These are phyloP conservation scores for Parnassius orleans DNA, from an alignment of 2,888 invertebrate genomes.

Conservation along the genomic window DNA sequence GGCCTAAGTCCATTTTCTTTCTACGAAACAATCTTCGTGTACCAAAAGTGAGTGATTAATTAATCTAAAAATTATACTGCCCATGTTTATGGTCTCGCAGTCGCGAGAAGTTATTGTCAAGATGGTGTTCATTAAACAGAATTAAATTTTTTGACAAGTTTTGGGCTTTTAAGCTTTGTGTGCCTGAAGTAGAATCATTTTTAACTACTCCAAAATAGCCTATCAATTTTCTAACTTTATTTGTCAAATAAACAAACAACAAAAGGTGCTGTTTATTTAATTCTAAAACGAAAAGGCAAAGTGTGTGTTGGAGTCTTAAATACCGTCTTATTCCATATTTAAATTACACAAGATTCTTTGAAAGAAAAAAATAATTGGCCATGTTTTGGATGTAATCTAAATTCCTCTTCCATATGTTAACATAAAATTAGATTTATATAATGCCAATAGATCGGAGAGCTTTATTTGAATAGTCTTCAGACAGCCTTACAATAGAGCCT, in stretches of 20 bases:
- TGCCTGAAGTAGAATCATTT: too few relatives aligned
- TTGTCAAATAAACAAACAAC: neutral
- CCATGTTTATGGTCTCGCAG: too few relatives aligned
- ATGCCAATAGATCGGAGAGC: conserved; percentile 54
- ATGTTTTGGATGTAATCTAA: neutral
- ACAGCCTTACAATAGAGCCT: conserved; percentile 48
- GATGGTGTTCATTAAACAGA: too few relatives aligned
- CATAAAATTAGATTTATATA: conserved; percentile 28
- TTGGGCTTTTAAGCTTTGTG: too few relatives aligned
- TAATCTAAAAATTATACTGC: neutral
- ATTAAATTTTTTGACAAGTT: too few relatives aligned
- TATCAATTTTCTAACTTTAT: too few relatives aligned
- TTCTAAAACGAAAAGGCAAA: neutral
- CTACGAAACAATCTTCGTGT: neutral
- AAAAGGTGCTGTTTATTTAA: neutral
- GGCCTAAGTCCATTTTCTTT: neutral
- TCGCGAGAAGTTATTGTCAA: too few relatives aligned
- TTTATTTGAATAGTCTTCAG: conserved; percentile 47
- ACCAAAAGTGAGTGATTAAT: neutral
- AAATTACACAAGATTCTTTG: too few relatives aligned
- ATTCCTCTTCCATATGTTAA: neutral
- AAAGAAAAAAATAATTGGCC: too few relatives aligned
- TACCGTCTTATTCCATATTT: too few relatives aligned
- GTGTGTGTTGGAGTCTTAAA: too few relatives aligned
- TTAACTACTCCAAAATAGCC: too few relatives aligned